Evolutionary conservation across 2,797 vertebrate species (phyloP).

Genomic region (Glyptemys insculpta): DNA sequence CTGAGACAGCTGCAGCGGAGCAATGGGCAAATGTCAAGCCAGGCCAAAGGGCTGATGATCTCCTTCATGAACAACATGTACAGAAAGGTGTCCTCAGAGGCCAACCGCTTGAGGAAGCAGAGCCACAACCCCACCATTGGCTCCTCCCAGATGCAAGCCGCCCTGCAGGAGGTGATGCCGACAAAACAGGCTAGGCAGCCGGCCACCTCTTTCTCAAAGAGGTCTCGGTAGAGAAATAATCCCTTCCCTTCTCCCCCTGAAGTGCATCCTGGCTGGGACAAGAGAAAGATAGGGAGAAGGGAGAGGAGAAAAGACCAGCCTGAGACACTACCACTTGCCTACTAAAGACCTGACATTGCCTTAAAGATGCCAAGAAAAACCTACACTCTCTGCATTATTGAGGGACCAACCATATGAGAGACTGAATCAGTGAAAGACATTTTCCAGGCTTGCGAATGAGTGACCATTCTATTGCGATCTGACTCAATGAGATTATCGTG

Average conservation of each 20-base stretch:
- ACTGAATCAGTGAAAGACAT: not conserved
- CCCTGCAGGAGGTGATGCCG: not conserved
- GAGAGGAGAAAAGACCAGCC: not conserved
- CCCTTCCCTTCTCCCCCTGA: not conserved
- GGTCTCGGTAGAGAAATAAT: not conserved
- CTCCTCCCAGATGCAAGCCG: not conserved
- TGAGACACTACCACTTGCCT: not conserved
- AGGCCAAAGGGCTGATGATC: not conserved
- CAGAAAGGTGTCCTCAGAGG: not conserved
- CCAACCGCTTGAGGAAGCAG: not conserved
- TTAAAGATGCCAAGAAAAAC: not conserved
- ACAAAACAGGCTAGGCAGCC: not conserved
- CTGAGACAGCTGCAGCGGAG: not conserved
- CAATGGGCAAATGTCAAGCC: not conserved
- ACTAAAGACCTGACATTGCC: not conserved
- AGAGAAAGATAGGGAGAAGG: not conserved
- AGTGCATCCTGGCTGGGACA: not conserved
- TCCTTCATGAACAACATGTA: not conserved
- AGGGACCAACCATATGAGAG: not conserved
- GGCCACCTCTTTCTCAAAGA: not conserved
- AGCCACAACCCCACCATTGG: not conserved
- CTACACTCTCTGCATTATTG: not conserved
- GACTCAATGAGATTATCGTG: too few relatives aligned
- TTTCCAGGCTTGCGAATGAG: not conserved
- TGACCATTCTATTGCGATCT: not conserved